Base-by-base conservation (phyloP, 2,113 vertebrate genomes). In the Ophthalmolycus amberensis region DNA sequence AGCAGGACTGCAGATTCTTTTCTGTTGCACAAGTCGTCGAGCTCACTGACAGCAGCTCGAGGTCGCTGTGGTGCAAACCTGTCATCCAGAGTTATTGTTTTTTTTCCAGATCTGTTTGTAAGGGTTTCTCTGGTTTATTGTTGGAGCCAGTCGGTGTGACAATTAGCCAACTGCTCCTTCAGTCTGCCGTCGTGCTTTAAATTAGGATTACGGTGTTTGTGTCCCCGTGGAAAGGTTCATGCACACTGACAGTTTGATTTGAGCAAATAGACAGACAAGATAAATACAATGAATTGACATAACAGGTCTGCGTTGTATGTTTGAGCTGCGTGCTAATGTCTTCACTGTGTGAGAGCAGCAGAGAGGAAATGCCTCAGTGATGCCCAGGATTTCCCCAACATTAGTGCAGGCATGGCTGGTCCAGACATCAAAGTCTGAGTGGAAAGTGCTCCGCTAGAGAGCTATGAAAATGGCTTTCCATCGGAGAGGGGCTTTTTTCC, bases 331-430 rank as follows among this genome's bases (percentile, higher is more conserved):
- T 59, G 44, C 64, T 75, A 9, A 73, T 60, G 77, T 86, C 73
- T 66, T 73, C 69, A 1, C 82, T 88, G 87, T 89, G 87, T 89
- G 85, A 77, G 92, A 86, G 89, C 84, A 71, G 88, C 82, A 84
- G 72, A 82, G 85, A 93, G 94, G 93, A 94, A 94, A 93, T 94
- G 89, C 91, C 91, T 90, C 73, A 22, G 79, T 70, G 85, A 91
- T 92, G 89, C 90, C 85, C 94, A 94, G 94, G 94, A 95, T 94
- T 94, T 95, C 93, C 93, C 71, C 84, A 86, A 89, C 92, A 94
- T 94, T 94, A 91, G 82, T 67, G 73, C 59, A 54, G 83, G 73
- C 83, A 83, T 27, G 80, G 80, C 74, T 37, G 67, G 34, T 59
- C 78, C 85, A 90, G 82, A 92, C 93, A 87, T 92, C 91, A 93